Evolutionary conservation across 1,140 invertebrate genomes (phyloP).

Genomic region (Diuraphis noxia): DNA sequence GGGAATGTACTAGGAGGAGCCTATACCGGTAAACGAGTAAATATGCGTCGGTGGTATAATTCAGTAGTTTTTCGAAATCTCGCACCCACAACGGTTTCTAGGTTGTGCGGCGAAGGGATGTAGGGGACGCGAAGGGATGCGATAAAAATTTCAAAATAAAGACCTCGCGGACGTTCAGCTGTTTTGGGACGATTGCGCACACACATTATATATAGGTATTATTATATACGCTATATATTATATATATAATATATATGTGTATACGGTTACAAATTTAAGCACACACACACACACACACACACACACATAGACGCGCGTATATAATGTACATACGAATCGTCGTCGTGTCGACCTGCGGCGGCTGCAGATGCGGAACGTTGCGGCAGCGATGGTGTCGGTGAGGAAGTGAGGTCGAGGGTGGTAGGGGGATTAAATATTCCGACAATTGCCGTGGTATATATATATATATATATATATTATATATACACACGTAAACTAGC

Average conservation of each 20-base stretch:
- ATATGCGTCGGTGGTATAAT: background rate
- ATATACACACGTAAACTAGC: background rate
- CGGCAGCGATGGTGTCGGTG: background rate
- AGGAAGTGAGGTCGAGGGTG: background rate
- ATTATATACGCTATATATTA: background rate
- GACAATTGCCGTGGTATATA: background rate
- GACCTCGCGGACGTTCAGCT: constrained; percentile 7
- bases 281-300: background rate
- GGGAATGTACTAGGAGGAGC: background rate
- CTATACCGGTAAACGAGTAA: background rate
- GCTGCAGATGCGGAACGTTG: constrained; percentile 3
- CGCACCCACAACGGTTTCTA: background rate
- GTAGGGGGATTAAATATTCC: background rate
- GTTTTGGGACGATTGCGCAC: constrained; percentile 5
- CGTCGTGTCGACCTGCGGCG: background rate
- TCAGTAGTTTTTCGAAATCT: background rate
- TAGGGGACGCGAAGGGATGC: background rate
- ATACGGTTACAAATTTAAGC: background rate
- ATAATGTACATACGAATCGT: constrained; percentile 7
- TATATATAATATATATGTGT: background rate
- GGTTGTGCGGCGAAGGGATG: background rate
- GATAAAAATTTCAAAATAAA: constrained; percentile 19
- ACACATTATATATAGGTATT: background rate
- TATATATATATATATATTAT: background rate
- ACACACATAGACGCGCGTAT: background rate